A percentile compares a stretch with the other conserved stretches of the same genome.
Conservation (phyloP, 64 coral and sea anemone species). For the Catalaphyllia jardinei region DNA sequence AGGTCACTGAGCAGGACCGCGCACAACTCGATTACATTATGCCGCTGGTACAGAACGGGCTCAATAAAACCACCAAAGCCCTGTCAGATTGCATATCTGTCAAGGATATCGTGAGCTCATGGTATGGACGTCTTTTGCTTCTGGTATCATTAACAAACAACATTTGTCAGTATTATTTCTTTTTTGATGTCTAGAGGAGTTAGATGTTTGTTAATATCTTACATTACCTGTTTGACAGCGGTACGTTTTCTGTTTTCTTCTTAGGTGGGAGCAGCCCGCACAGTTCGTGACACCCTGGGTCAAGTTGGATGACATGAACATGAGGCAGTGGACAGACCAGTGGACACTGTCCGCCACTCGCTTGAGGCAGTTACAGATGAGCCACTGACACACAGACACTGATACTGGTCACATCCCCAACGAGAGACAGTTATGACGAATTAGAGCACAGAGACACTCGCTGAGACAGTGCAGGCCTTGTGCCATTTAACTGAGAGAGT, state of each 20-base stretch:
- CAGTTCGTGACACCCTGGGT: conserved; percentile 92
- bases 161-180: too few relatives aligned
- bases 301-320: conserved; percentile 83
- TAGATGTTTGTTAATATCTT: too few relatives aligned
- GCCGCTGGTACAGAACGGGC: conserved; percentile 62
- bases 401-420: too few relatives aligned
- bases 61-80: conserved; percentile 66
- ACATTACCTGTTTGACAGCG: too few relatives aligned
- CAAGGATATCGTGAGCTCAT: conserved; percentile 66
- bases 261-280: conserved; percentile 96
- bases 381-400: conserved; percentile 29
- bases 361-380: conserved; percentile 81
- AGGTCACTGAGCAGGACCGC: conserved; percentile 60
- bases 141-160: neutral
- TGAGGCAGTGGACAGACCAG: conserved; percentile 95
- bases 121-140: conserved; percentile 37
- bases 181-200: too few relatives aligned
- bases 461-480: too few relatives aligned
- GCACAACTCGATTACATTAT: conserved; percentile 51
- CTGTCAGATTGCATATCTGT: conserved; percentile 71
- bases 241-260: neutral
- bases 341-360: conserved; percentile 82
- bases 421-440: too few relatives aligned
- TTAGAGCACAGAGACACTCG: too few relatives aligned
- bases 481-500: conserved; percentile 40